phyloP scores from a whole-genome alignment of 2,888 invertebrate species.

The Drosophila tripunctata region DNA sequence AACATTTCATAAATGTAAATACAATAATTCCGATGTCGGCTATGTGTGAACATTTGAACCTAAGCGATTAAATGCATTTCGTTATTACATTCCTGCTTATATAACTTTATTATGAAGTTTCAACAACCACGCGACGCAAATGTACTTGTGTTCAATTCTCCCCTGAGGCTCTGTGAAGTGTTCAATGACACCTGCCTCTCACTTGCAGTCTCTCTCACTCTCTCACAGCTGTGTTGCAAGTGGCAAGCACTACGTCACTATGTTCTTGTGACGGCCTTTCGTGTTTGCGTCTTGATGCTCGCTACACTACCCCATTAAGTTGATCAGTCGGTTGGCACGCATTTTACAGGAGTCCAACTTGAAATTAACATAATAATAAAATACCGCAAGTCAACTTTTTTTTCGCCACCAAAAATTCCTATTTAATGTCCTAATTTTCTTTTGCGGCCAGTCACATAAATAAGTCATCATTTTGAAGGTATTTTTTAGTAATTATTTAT shows the following conservation, averaged over 20 bases:
- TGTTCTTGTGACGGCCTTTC: conserved; percentile 11
- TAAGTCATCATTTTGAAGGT: background rate
- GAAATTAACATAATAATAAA: conserved; percentile 61
- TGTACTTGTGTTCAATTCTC: conserved; percentile 1
- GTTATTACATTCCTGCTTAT: conserved; percentile 24
- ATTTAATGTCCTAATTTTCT: conserved; percentile 65
- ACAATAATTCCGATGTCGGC: conserved; percentile 20
- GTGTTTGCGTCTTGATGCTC: conserved; percentile 12
- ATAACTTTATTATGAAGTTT: conserved; percentile 12
- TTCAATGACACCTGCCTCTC: conserved; percentile 19
- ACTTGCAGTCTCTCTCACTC: too few relatives aligned
- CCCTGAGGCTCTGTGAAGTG: conserved; percentile 1
- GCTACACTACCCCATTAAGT: conserved; percentile 54
- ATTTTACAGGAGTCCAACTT: conserved; percentile 32
- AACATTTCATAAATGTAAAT: conserved; percentile 19
- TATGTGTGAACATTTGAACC: conserved; percentile 20
- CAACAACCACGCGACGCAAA: conserved; percentile 6
- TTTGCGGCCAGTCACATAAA: background rate
- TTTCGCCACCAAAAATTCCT: conserved; percentile 52
- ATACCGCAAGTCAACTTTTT: conserved; percentile 63
- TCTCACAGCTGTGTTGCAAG: conserved; percentile 2
- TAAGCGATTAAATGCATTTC: conserved; percentile 25
- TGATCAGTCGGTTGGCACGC: conserved; percentile 72
- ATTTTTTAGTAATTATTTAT: background rate
- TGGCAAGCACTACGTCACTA: background rate